phyloP scores from a whole-genome alignment of 2,113 vertebrate genomes.

The Sebastes fasciatus region DNA sequence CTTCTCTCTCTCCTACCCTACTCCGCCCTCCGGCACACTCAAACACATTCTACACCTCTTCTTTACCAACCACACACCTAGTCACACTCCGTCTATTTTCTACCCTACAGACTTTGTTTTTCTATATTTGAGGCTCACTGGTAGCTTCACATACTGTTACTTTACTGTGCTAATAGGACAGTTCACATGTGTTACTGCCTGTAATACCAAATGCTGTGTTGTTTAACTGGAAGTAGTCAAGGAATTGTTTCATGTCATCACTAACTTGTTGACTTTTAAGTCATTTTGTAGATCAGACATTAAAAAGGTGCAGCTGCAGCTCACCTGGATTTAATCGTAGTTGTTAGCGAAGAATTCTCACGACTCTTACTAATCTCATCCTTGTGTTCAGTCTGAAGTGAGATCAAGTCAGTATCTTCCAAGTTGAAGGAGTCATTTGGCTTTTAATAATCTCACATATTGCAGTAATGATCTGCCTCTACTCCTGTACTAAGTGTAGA shows the following conservation, averaged over 20 bases:
- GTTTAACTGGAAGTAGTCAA: slow-evolving; percentile 61
- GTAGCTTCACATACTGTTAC: slow-evolving; percentile 32
- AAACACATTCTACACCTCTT: slow-evolving; percentile 37
- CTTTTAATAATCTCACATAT: slow-evolving; percentile 50
- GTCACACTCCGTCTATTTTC: slow-evolving; percentile 34
- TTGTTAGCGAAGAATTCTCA: not conserved
- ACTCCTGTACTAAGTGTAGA: slow-evolving; percentile 13
- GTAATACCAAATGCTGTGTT: slow-evolving; percentile 49
- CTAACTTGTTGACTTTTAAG: slow-evolving; percentile 19
- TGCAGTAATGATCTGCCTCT: slow-evolving; percentile 55
- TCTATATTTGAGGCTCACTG: slow-evolving; percentile 46
- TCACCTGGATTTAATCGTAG: slow-evolving; percentile 13
- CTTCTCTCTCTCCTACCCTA: slow-evolving; percentile 38
- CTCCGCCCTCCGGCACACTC: slow-evolving; percentile 37
- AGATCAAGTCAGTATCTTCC: slow-evolving; percentile 24
- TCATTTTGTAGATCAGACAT: slow-evolving; percentile 10
- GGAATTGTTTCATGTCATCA: slow-evolving; percentile 40
- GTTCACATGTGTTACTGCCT: slow-evolving; percentile 34
- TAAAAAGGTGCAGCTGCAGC: slow-evolving; percentile 2
- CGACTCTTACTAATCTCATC: not conserved
- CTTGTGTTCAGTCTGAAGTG: slow-evolving; percentile 38
- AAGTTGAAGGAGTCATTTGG: slow-evolving; percentile 39
- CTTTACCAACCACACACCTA: slow-evolving; percentile 50
- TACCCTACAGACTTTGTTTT: slow-evolving; percentile 55
- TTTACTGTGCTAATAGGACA: slow-evolving; percentile 25